Evolutionary conservation across 2,113 vertebrate genomes (phyloP).

Genomic region (Grus americana): DNA sequence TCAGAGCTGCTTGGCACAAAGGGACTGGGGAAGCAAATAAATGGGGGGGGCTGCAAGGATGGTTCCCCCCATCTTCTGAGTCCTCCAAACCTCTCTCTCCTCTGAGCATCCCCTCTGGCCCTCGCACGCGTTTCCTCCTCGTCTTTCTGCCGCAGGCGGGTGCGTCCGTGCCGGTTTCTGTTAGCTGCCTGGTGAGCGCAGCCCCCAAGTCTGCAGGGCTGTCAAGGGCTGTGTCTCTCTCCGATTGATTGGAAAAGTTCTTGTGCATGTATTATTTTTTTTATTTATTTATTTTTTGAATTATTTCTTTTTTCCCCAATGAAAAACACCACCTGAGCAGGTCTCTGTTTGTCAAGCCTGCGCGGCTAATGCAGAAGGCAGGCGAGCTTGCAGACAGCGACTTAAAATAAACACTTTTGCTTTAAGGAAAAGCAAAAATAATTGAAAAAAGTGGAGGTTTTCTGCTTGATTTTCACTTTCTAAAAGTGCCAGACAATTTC

Average conservation of each 20-base stretch:
- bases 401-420: not conserved
- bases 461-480: not conserved
- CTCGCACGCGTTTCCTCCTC: accelerated
- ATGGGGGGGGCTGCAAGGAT: no score
- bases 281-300: no score
- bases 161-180: not conserved
- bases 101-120: not conserved
- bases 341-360: not conserved
- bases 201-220: slow-evolving; percentile 3
- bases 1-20: not conserved
- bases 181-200: slow-evolving; percentile 9
- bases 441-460: not conserved
- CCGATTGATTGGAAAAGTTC: slow-evolving; percentile 58
- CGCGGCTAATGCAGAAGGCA: accelerated
- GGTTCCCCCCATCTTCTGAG: not conserved
- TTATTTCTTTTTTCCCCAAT: not conserved
- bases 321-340: slow-evolving; percentile 47
- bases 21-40: not conserved
- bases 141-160: not conserved
- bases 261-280: not conserved
- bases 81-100: not conserved
- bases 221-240: slow-evolving; percentile 28
- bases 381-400: not conserved
- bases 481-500: not conserved
- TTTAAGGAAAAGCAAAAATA: not conserved